Evolutionary conservation across 2,888 invertebrate species (phyloP), one percentile per base, ranked within the genome.

Genomic region (Melanargia galathea): DNA sequence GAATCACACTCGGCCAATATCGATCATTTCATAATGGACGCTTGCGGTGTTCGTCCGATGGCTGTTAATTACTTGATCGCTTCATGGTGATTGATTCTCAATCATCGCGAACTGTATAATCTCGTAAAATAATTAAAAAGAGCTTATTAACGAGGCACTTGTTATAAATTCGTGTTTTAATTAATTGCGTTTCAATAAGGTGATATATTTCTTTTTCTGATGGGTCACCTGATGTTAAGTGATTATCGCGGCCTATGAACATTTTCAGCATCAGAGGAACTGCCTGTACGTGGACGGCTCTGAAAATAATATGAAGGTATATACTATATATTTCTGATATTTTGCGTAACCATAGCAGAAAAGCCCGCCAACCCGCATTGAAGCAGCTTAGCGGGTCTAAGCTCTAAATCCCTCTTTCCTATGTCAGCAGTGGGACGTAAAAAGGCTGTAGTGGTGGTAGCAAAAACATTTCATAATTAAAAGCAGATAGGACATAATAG

Each of bases 11-110:
- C 82, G 75, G 75, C 76, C 74, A 77, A 78, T 79, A 83, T 82
- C 86, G 83, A 87, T 87, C 83, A 86, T 83, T 84, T 82, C 80
- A 76, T 85, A 84, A 87, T 86, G 83, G 81, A 85, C 81, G 82
- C 80, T 75, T 77, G 86, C 73, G 87, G 87, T 83, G 79, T 76
- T 74, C 75, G 73, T 70, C 78, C 75, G 77, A 81, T 79, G 77
- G 77, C 76, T 73, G 73, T 71, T 82, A 76, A 75, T 76, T 72
- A 70, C 66, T 63, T 56, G 45, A 64, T 64, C 67, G 51, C 61
- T 67, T 63, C 51, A 64, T 59, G 58, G 60, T 64, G 66, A 69
- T 69, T 69, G 62, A 69, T 63, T 60, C 51, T 49, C 63, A 62
- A 52, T 59, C 46, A 63, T 64, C 55, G 45, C 51, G 55, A 62